Conservation (phyloP, 37 sponge, comb jelly and placozoan genomes). For the Beroe ovata region DNA sequence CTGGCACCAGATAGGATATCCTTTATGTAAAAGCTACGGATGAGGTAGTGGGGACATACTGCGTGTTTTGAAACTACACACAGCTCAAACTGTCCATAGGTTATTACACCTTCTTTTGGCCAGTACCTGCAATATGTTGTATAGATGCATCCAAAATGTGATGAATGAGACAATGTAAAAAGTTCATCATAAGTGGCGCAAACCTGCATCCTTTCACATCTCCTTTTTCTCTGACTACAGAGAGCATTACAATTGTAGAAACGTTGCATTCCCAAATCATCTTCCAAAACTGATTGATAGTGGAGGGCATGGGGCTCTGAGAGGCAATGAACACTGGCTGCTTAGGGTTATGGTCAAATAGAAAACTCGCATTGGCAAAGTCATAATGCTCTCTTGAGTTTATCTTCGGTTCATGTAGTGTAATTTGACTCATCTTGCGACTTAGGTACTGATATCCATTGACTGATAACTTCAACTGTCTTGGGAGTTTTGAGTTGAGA, state of each 20-base stretch:
- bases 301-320: constrained; percentile 64
- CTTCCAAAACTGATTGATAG: constrained; percentile 55
- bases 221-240: constrained; percentile 59
- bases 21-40: constrained; percentile 50
- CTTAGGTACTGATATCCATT: constrained; percentile 58
- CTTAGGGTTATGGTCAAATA: constrained; percentile 44
- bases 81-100: constrained; percentile 59
- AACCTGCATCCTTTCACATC: constrained; percentile 66
- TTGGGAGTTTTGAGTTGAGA: constrained; percentile 22
- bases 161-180: too few species aligned
- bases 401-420: constrained; percentile 38
- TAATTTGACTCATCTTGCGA: constrained; percentile 5
- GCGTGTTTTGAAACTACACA: constrained; percentile 64
- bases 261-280: constrained; percentile 61
- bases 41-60: constrained; percentile 33
- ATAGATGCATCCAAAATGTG: too few species aligned
- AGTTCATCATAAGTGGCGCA: too few species aligned
- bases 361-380: constrained; percentile 54
- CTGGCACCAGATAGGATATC: constrained; percentile 9
- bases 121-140: too few species aligned
- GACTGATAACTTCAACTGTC: constrained; percentile 46
- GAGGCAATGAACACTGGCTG: constrained; percentile 58
- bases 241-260: constrained; percentile 49
- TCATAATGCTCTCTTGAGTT: constrained; percentile 43
- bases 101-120: constrained; percentile 34